phyloP scores from a whole-genome alignment of 2,888 invertebrate species.

The Achlya flavicornis region DNA sequence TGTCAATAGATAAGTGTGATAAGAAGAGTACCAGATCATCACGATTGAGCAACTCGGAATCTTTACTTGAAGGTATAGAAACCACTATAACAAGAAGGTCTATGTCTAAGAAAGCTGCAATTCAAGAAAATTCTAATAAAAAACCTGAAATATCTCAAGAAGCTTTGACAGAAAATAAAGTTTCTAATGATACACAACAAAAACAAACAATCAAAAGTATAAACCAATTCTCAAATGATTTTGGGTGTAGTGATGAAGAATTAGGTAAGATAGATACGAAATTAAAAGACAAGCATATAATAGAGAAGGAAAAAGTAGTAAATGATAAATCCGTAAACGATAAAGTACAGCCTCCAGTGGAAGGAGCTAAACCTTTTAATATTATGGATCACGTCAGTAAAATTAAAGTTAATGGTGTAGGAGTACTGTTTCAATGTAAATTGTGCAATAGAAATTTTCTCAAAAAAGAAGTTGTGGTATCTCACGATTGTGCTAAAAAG shows the following conservation, averaged over 20 bases:
- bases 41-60: background rate
- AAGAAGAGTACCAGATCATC: slow-evolving; percentile 23
- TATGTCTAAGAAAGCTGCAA: background rate
- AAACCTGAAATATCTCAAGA: background rate
- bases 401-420: slow-evolving; percentile 77
- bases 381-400: slow-evolving; percentile 76
- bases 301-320: background rate
- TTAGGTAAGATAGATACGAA: background rate
- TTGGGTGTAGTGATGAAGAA: background rate
- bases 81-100: background rate
- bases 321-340: slow-evolving; percentile 15
- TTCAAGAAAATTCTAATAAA: slow-evolving; percentile 3
- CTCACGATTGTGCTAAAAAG: slow-evolving; percentile 74
- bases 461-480: slow-evolving; percentile 67
- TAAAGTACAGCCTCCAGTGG: slow-evolving; percentile 31
- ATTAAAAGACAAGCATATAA: background rate
- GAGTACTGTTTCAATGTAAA: slow-evolving; percentile 75
- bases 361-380: slow-evolving; percentile 48
- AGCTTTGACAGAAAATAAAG: background rate
- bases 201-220: slow-evolving; percentile 12
- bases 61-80: background rate
- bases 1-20: slow-evolving; percentile 36
- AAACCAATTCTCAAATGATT: background rate
- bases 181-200: background rate
- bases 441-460: slow-evolving; percentile 76